Evolutionary conservation across 2,888 invertebrate species (phyloP), one percentile per base, ranked within the genome.

Genomic region (Melanotus villosus): DNA sequence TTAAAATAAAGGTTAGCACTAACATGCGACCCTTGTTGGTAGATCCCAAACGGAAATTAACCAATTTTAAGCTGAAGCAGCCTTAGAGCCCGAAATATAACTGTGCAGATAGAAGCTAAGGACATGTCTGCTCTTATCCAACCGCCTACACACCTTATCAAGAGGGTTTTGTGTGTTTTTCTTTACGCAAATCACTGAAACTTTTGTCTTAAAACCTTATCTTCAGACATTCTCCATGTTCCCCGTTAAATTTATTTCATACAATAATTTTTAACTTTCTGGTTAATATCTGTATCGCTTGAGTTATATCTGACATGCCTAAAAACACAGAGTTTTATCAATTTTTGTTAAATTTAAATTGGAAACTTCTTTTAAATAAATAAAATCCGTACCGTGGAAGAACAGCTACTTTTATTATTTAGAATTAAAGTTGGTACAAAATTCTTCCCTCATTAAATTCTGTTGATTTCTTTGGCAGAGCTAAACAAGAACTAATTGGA

Each of bases 11-110:
- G 73, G 68, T 70, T 73, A 70, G 45, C 68, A 69, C 45, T 66
- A 73, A 56, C 69, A 71, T 65, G 66, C 62, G 66, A 66, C 73
- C 70, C 70, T 73, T 73, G 69, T 68, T 73, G 67, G 67, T 58
- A 56, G 72, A 71, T 69, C 68, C 66, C 70, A 64, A 73, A 72
- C 72, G 73, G 72, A 73, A 73, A 73, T 73, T 73, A 73, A 73
- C 73, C 73, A 73, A 73, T 73, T 70, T 70, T 73, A 72, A 70
- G 72, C 68, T 60, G 70, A 69, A 66, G 63, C 60, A 47, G 59
- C 71, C 68, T 60, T 64, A 64, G 26, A 65, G 59, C 59, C 18
- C 67, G 54, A 73, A 73, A 70, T 71, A 70, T 71, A 60, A 59
- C 65, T 58, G 52, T 64, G 63, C 45, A 68, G 64, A 68, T 63